Conservation (phyloP, 2,113 vertebrate genomes). For the Pseudopipra pipra region DNA sequence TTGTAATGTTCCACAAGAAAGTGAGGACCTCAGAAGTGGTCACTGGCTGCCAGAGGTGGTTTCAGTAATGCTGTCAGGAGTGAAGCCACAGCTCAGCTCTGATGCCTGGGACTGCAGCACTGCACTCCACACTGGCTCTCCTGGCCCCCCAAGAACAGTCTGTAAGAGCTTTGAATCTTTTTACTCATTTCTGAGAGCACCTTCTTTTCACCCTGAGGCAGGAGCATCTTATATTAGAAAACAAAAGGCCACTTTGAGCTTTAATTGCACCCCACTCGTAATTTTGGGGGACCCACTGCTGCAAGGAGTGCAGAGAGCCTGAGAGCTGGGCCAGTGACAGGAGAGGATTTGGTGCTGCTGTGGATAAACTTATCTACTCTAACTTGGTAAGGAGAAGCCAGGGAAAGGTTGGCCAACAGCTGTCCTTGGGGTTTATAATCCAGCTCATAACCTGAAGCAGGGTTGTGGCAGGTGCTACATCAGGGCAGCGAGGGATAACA, state of each 20-base stretch:
- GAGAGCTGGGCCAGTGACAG: background rate
- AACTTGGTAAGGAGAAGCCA: background rate
- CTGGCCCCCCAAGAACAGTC: background rate
- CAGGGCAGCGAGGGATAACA: background rate
- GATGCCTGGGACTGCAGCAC: background rate
- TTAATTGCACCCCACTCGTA: background rate
- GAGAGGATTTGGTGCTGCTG: background rate
- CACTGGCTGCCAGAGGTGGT: background rate
- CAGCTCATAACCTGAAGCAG: background rate
- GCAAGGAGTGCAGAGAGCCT: background rate
- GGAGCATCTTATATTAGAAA: fast-evolving
- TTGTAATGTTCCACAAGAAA: background rate
- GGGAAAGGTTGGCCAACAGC: fast-evolving
- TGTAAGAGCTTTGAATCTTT: background rate
- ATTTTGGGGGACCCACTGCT: background rate
- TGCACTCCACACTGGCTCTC: fast-evolving
- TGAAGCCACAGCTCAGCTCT: background rate
- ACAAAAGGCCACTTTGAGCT: background rate
- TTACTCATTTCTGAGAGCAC: background rate
- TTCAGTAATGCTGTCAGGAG: background rate
- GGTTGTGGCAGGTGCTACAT: background rate
- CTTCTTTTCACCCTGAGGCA: background rate
- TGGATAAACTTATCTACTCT: background rate
- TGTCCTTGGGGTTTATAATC: background rate
- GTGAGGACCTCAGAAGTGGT: background rate